A percentile compares a stretch with the other conserved stretches of the same genome.
phyloP scores from a whole-genome alignment of 2,797 vertebrate genomes.

The Diceros bicornis region DNA sequence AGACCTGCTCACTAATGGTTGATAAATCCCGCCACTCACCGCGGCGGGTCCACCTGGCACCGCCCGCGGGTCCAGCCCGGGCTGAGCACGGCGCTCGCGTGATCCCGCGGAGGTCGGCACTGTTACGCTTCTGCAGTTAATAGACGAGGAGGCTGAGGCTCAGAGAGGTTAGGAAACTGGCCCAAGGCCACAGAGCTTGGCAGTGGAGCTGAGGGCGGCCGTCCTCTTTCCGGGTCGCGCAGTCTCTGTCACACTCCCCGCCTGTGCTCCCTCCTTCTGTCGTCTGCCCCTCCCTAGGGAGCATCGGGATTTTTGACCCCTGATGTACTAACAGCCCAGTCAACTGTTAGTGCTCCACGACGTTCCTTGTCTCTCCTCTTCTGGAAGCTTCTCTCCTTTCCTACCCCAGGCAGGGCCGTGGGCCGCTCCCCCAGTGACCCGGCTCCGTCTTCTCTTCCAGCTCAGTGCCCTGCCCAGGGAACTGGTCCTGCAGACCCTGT shows the following conservation, averaged over 20 bases:
- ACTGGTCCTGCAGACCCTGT: constrained; percentile 88
- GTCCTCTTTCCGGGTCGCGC: rapidly evolving
- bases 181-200: not conserved
- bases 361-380: not conserved
- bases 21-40: not conserved
- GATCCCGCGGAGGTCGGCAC: not conserved
- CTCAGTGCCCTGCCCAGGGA: constrained; percentile 89
- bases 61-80: not conserved
- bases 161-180: not conserved
- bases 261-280: rapidly evolving
- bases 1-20: not conserved
- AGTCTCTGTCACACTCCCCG: rapidly evolving
- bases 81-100: not conserved
- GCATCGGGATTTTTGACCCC: not conserved
- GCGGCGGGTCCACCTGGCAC: too few species aligned
- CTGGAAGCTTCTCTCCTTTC: not conserved
- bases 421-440: rapidly evolving
- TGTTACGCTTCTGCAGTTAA: not conserved
- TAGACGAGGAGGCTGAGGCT: not conserved
- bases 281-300: not conserved
- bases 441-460: constrained; percentile 78
- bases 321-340: rapidly evolving
- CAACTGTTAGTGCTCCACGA: rapidly evolving
- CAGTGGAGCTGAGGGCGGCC: rapidly evolving
- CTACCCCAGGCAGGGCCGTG: rapidly evolving